Base-by-base conservation (phyloP, 2,888 invertebrate genomes). In the Standfussiana lucernea region DNA sequence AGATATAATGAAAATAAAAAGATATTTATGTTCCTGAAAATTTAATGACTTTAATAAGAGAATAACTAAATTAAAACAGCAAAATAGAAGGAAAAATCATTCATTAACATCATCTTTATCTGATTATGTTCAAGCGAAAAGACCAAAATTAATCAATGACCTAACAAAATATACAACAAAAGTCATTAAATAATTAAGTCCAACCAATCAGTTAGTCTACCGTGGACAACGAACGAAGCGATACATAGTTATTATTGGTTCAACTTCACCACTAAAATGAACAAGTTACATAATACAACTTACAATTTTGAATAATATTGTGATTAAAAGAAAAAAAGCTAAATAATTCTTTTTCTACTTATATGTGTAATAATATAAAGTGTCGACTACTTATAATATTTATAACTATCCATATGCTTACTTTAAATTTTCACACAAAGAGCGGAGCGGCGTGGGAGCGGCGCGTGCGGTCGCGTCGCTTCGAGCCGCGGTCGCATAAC, bases 151-250 rank as follows among this genome's bases (percentile, higher is more conserved):
- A 96, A 96, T 96, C 95, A 96, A 96, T 96, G 96, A 96, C 96
- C 96, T 96, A 96, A 96, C 96, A 96, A 96, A 96, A 96, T 96
- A 96, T 96, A 96, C 96, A 96, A 96, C 96, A 96, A 96, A 96
- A 96, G 96, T 96, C 96, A 96, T 96, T 94, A 95, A 96, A 96
- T 96, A 96, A 96, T 96, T 94, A 93, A 95, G 96, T 96, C 95
- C 94, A 94, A 94, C 95, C 93, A 93, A 93, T 94, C 91, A 91
- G 93, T 94, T 94, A 94, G 94, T 95, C 91, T 93, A 94, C 91
- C 91, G 93, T 91, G 94, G 93, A 93, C 94, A 91, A 92, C 91
- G 92, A 92, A 91, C 93, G 93, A 93, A 94, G 93, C 93, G 90
- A 94, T 93, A 93, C 92, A 92, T 90, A 91, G 91, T 91, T 92